A percentile compares a stretch with the other conserved stretches of the same genome.
These are phyloP conservation scores for Helostoma temminkii DNA, from an alignment of 2,797 vertebrate species.

Conservation along the genomic window DNA sequence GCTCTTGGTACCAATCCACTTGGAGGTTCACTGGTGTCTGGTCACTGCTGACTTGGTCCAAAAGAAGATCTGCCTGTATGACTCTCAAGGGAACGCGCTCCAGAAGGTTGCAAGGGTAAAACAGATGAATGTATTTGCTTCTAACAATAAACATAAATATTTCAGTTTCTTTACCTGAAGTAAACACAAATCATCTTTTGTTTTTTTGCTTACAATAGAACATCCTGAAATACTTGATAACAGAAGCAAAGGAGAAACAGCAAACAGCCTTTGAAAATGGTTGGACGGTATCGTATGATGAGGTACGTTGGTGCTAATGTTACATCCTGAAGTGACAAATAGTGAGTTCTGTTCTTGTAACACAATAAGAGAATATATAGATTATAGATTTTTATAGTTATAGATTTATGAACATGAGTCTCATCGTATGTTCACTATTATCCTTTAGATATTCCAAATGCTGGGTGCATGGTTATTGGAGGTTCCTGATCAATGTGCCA, in stretches of 20 bases:
- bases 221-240: conserved; percentile 94
- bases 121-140: not conserved
- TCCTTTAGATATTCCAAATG: too few species aligned
- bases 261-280: conserved; percentile 89
- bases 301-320: conserved; percentile 74
- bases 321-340: not conserved
- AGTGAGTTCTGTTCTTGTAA: not conserved
- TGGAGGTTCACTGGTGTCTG: conserved; percentile 98
- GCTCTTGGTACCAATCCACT: conserved; percentile 94
- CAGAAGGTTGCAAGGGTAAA: conserved; percentile 88
- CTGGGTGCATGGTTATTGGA: too few species aligned
- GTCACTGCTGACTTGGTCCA: conserved; percentile 91
- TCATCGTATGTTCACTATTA: too few species aligned
- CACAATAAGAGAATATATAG: too few species aligned
- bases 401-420: too few species aligned
- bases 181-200: not conserved
- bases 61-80: conserved; percentile 94
- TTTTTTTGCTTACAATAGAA: conserved; percentile 82
- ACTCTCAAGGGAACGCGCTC: conserved; percentile 94
- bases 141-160: not conserved
- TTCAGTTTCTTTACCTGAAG: not conserved
- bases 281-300: conserved; percentile 91
- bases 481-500: too few species aligned
- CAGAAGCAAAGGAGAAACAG: conserved; percentile 95
- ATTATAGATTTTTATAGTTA: too few species aligned